Evolutionary conservation across 2,888 invertebrate genomes (phyloP).

Genomic region (Copidosoma aretas): DNA sequence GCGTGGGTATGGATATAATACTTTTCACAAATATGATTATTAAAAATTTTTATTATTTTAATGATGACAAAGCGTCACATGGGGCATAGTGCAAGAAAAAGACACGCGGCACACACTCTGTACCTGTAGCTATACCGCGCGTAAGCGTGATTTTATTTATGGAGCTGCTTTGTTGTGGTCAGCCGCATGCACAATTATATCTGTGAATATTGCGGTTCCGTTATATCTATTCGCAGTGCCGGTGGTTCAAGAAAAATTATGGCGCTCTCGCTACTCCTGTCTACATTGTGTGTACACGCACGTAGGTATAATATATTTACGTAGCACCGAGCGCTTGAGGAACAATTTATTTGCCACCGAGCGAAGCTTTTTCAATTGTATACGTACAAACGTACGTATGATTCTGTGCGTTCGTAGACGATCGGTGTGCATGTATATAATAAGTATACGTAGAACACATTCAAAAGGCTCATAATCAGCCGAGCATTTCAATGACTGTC

Average conservation of each 20-base stretch:
- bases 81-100: too few relatives aligned
- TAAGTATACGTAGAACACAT: background rate
- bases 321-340: background rate
- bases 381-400: too few relatives aligned
- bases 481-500: constrained; percentile 10
- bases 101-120: too few relatives aligned
- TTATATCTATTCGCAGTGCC: background rate
- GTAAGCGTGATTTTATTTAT: constrained; percentile 15
- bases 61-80: too few relatives aligned
- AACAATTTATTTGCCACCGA: background rate
- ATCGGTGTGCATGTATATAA: too few relatives aligned
- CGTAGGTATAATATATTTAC: constrained; percentile 6
- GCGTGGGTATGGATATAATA: too few relatives aligned
- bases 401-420: too few relatives aligned
- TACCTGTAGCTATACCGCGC: too few relatives aligned
- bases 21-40: too few relatives aligned
- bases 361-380: background rate
- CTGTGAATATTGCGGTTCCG: constrained; percentile 19
- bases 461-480: constrained; percentile 2
- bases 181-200: constrained; percentile 25
- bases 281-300: background rate
- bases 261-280: constrained; percentile 3
- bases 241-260: constrained; percentile 30
- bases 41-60: too few relatives aligned
- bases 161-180: constrained; percentile 23